Evolutionary conservation across 2,888 invertebrate species (phyloP), one percentile per base, ranked within the genome.

Genomic region (Tenthredo distinguenda): DNA sequence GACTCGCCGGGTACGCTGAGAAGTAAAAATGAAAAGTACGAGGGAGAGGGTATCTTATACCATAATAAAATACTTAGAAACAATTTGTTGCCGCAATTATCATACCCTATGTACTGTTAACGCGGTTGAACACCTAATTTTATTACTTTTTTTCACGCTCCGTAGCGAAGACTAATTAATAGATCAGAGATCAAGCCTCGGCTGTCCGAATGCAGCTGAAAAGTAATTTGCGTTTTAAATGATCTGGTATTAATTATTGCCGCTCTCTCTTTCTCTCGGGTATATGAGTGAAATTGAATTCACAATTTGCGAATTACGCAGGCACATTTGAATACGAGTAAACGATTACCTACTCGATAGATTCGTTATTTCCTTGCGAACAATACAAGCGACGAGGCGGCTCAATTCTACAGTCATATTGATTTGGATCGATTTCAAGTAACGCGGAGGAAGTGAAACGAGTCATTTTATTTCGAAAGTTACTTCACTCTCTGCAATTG

Each of bases 261-360:
- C 71, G 71, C 37, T 72, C 71, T 72, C 71, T 37, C 71, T 71
- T 31, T 72, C 71, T 72, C 71, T 40, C 71, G n/a, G 21, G 71
- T n/a, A 12, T 15, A 47, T 47, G 12, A 34, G 37, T 72, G 71
- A 72, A 72, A 72, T 37, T 40, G n/a, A 40, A 72, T 72, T 72
- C 40, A 21, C 40, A 72, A 72, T 72, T 40, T 72, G 9, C 62
- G 62, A 62, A 62, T 62, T 7, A n/a, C 10, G 7, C n/a, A 55
- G 18, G 10, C 62, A 62, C 12, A 12, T 7, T 10, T 2, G 26
- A 10, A 26, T 62, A 62, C 62, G 26, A 26, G 9, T 4, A 10
- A 62, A 62, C 26, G 21, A 62, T 62, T 12, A 10, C 62, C 26
- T 12, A 10, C 62, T 26, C 9, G 12, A 37, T n/a, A 10, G n/a